Conservation (phyloP, 1,140 invertebrate species). For the Teleogryllus occipitalis region DNA sequence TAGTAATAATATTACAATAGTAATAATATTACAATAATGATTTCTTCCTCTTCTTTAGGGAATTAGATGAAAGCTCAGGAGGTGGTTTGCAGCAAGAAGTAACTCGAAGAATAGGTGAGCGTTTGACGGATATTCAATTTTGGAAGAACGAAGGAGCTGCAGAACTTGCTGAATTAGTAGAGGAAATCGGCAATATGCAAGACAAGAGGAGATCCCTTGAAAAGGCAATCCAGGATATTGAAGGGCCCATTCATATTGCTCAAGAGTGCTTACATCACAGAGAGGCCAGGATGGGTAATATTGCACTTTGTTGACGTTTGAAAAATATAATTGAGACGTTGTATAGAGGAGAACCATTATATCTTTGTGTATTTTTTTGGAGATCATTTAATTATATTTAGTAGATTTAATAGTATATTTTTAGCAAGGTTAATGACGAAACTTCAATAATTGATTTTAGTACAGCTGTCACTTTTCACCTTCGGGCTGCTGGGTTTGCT, state of each 20-base stretch:
- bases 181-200: constrained; percentile 42
- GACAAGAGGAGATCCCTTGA: constrained; percentile 41
- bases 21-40: background rate
- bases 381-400: no score
- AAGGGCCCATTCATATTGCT: constrained; percentile 43
- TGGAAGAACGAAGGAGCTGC: background rate
- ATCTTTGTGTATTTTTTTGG: no score
- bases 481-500: no score
- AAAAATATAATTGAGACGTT: no score
- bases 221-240: constrained; percentile 41
- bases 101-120: background rate
- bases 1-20: no score
- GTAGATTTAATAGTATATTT: no score
- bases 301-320: no score
- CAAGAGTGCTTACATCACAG: constrained; percentile 47
- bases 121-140: background rate
- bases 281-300: constrained; percentile 39
- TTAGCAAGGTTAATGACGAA: no score
- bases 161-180: constrained; percentile 33
- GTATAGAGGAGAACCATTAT: no score
- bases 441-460: no score
- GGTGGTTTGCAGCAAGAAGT: background rate
- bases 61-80: background rate
- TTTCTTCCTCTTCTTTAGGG: background rate
- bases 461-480: no score